phyloP scores from a whole-genome alignment of 2,888 invertebrate genomes.

The Mesoligia furuncula region DNA sequence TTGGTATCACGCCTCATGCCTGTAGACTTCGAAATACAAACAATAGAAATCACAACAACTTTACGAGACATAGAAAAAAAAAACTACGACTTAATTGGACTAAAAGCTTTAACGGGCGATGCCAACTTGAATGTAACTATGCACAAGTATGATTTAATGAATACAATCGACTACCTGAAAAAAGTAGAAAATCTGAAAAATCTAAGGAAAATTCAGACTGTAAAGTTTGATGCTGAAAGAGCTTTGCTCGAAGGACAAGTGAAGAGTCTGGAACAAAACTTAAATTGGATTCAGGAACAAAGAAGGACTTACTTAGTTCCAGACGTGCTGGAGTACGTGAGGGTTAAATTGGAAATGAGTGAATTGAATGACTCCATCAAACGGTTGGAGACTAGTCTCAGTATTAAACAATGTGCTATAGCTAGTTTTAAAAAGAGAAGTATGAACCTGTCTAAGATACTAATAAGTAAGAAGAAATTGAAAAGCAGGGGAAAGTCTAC shows the following conservation, averaged over 20 bases:
- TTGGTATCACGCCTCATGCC: slow-evolving; percentile 64
- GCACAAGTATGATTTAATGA: slow-evolving; percentile 88
- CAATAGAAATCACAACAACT: slow-evolving; percentile 90
- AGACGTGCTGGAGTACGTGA: slow-evolving; percentile 8
- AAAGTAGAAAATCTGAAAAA: slow-evolving; percentile 73
- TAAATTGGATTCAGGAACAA: not conserved
- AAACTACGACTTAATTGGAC: slow-evolving; percentile 83
- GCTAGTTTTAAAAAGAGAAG: not conserved
- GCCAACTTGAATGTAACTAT: slow-evolving; percentile 89
- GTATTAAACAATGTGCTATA: slow-evolving; percentile 16
- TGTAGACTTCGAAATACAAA: slow-evolving; percentile 91
- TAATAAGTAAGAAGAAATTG: not conserved
- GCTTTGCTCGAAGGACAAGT: not conserved
- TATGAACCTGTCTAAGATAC: not conserved
- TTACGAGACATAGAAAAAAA: slow-evolving; percentile 88
- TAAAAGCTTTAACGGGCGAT: slow-evolving; percentile 90
- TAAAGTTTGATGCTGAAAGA: not conserved
- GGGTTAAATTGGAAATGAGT: not conserved
- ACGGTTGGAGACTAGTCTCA: slow-evolving; percentile 19
- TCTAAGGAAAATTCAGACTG: slow-evolving; percentile 6
- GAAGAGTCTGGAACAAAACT: not conserved
- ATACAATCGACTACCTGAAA: slow-evolving; percentile 83
- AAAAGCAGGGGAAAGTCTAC: not conserved
- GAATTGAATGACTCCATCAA: not conserved
- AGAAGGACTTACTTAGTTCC: slow-evolving; percentile 10